These are phyloP conservation scores for Arrhopalites spinosus DNA, from an alignment of 2,888 invertebrate species.

Conservation along the genomic window DNA sequence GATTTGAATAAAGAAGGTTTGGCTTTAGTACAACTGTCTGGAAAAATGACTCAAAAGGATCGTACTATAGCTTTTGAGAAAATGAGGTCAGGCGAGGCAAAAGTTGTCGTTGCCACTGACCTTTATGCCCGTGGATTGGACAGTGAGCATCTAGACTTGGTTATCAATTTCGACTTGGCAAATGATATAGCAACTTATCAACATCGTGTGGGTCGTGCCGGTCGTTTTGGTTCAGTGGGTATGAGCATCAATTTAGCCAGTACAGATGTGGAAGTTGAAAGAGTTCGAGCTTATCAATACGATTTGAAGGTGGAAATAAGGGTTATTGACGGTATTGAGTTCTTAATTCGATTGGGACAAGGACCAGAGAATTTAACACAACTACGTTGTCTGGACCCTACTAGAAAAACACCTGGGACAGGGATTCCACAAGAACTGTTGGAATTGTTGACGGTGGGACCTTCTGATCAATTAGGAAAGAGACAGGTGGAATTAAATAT, in stretches of 20 bases:
- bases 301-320: constrained; percentile 4
- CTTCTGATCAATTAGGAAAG: neutral
- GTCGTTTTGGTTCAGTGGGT: constrained; percentile 87
- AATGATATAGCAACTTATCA: constrained; percentile 79
- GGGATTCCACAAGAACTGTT: neutral
- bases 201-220: constrained; percentile 94
- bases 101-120: constrained; percentile 59
- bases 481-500: neutral
- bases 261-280: constrained; percentile 67
- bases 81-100: constrained; percentile 60
- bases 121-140: constrained; percentile 92
- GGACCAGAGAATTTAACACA: constrained; percentile 7
- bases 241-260: constrained; percentile 75
- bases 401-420: neutral
- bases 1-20: constrained; percentile 74
- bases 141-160: constrained; percentile 87
- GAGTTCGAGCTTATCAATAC: constrained; percentile 62
- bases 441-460: neutral
- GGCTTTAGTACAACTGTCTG: constrained; percentile 77
- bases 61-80: constrained; percentile 76
- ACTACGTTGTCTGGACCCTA: constrained; percentile 9
- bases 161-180: constrained; percentile 90
- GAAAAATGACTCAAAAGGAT: constrained; percentile 77
- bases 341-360: neutral
- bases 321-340: constrained; percentile 18